phyloP scores from a whole-genome alignment of 1,140 invertebrate species.

The Magallana angulata region DNA sequence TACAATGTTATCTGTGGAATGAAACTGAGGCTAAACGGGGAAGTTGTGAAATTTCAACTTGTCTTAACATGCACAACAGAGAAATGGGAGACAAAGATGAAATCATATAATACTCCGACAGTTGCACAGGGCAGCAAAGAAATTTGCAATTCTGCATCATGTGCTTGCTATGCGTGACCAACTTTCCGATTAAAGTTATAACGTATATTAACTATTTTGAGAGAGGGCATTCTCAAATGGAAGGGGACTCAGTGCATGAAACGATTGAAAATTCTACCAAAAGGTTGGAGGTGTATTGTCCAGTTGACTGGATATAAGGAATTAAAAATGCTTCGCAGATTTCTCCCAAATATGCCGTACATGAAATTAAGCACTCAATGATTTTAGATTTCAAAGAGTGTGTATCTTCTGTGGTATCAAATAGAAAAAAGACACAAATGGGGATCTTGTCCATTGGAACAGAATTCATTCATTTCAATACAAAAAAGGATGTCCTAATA shows the following conservation, averaged over 20 bases:
- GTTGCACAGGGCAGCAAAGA: slow-evolving; percentile 54
- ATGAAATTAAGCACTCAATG: slow-evolving; percentile 4
- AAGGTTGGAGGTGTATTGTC: slow-evolving; percentile 43
- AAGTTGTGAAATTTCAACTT: slow-evolving; percentile 49
- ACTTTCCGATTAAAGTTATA: slow-evolving; percentile 48
- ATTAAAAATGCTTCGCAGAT: slow-evolving; percentile 39
- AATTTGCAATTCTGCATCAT: slow-evolving; percentile 49
- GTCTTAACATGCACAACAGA: slow-evolving; percentile 23
- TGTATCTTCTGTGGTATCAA: not conserved
- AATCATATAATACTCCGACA: slow-evolving; percentile 51
- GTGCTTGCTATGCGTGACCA: slow-evolving; percentile 46
- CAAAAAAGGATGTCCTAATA: not conserved
- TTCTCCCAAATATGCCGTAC: slow-evolving; percentile 22
- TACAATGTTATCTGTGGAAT: slow-evolving; percentile 48
- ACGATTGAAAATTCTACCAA: slow-evolving; percentile 47
- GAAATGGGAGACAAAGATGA: slow-evolving; percentile 8
- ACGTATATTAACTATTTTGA: slow-evolving; percentile 45
- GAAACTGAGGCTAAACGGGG: slow-evolving; percentile 46
- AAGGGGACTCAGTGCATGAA: slow-evolving; percentile 50
- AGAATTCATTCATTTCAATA: slow-evolving; percentile 43
- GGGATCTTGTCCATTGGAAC: slow-evolving; percentile 17
- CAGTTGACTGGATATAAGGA: slow-evolving; percentile 44
- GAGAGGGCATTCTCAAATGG: slow-evolving; percentile 48
- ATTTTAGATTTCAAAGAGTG: slow-evolving; percentile 36
- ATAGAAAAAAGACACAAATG: slow-evolving; percentile 33